These are phyloP conservation scores for Penaeus chinensis DNA, from an alignment of 1,140 invertebrate genomes.

Conservation along the genomic window DNA sequence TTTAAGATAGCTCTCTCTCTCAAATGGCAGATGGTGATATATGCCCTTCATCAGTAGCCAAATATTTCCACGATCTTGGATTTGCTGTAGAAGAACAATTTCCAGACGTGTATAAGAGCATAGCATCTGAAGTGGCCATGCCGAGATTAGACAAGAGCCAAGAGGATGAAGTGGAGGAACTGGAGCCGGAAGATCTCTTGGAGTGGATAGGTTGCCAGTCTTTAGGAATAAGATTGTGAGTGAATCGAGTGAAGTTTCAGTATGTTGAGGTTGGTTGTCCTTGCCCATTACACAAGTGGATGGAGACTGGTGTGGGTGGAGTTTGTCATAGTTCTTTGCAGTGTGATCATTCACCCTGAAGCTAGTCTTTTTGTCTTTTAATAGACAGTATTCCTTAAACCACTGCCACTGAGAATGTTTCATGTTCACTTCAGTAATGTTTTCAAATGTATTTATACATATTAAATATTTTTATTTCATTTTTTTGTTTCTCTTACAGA, in stretches of 20 bases:
- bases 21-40: conserved; percentile 10
- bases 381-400: not conserved
- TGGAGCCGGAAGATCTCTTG: conserved; percentile 35
- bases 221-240: conserved; percentile 42
- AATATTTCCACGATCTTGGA: conserved; percentile 48
- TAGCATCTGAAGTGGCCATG: conserved; percentile 12
- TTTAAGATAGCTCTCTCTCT: no score
- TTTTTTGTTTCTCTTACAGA: conserved; percentile 8
- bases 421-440: no score
- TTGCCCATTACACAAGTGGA: not conserved
- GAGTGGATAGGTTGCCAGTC: conserved; percentile 49
- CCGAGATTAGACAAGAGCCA: conserved; percentile 16
- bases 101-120: not conserved
- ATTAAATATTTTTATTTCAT: not conserved
- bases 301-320: no score
- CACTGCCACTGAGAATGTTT: not conserved
- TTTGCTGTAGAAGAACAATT: conserved; percentile 12
- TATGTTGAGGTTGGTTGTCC: not conserved
- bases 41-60: conserved; percentile 52
- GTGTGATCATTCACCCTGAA: not conserved
- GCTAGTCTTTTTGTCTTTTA: not conserved
- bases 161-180: not conserved
- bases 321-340: not conserved
- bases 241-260: not conserved
- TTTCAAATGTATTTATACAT: no score